A percentile compares a stretch with the other conserved stretches of the same genome.
Conservation (phyloP, 2,797 vertebrate genomes). For the Leptoclinus maculatus region DNA sequence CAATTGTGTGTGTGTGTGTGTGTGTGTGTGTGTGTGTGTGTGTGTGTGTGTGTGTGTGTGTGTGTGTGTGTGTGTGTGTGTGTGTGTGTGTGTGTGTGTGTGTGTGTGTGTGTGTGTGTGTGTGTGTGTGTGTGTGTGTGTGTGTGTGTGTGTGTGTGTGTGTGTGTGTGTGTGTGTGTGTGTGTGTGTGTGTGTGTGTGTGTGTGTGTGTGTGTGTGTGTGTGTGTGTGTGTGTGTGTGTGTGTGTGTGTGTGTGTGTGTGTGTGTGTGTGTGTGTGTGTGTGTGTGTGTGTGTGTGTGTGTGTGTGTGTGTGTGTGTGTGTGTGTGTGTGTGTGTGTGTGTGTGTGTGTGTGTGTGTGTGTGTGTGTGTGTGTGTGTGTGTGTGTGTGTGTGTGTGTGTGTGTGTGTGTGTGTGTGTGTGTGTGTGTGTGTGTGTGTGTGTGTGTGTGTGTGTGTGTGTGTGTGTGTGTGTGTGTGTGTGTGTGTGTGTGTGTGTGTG, state of each 20-base stretch:
- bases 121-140: too few species aligned
- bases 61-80: too few species aligned
- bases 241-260: too few species aligned
- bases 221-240: too few species aligned
- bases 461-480: too few species aligned
- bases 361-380: neutral
- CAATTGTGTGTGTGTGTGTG: neutral
- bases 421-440: neutral
- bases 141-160: neutral
- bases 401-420: neutral
- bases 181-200: neutral
- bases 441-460: too few species aligned
- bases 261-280: neutral
- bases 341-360: too few species aligned
- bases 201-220: neutral
- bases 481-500: neutral
- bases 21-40: neutral
- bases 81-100: neutral
- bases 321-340: neutral
- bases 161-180: neutral
- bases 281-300: neutral
- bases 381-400: neutral
- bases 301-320: neutral
- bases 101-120: neutral
- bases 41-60: neutral